A percentile compares a stretch with the other conserved stretches of the same genome.
phyloP scores from a whole-genome alignment of 2,888 invertebrate species.

The Bombylius major region DNA sequence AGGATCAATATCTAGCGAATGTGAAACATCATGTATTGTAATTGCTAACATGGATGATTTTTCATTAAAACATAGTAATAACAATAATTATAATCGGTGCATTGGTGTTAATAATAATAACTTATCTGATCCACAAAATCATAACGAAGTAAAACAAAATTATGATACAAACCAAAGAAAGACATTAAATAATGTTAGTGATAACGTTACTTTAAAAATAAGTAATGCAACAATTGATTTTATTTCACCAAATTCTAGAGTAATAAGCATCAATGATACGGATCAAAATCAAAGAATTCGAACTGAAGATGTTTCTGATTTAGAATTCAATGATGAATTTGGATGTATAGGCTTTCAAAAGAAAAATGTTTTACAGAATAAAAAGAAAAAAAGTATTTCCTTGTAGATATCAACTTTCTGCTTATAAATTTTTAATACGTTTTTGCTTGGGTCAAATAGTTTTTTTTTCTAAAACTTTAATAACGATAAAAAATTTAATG shows the following conservation, averaged over 20 bases:
- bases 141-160: neutral
- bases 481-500: too few species aligned
- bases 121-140: neutral
- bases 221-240: neutral
- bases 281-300: neutral
- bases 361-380: constrained; percentile 1
- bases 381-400: neutral
- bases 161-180: neutral
- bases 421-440: too few species aligned
- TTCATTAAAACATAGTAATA: constrained; percentile 22
- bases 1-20: constrained; percentile 66
- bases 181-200: neutral
- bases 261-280: neutral
- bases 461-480: too few species aligned
- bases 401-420: too few species aligned
- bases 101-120: neutral
- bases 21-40: constrained; percentile 65
- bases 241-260: constrained; percentile 3
- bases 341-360: constrained; percentile 74
- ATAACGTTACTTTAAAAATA: neutral
- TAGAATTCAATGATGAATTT: constrained; percentile 81
- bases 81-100: neutral
- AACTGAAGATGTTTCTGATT: constrained; percentile 51
- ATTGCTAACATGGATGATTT: constrained; percentile 40
- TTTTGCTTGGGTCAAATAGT: too few species aligned